Percentiles rank a stretch among this genome's conserved stretches.
Conservation (phyloP, 1,140 invertebrate genomes). For the Leucophenga varia region DNA sequence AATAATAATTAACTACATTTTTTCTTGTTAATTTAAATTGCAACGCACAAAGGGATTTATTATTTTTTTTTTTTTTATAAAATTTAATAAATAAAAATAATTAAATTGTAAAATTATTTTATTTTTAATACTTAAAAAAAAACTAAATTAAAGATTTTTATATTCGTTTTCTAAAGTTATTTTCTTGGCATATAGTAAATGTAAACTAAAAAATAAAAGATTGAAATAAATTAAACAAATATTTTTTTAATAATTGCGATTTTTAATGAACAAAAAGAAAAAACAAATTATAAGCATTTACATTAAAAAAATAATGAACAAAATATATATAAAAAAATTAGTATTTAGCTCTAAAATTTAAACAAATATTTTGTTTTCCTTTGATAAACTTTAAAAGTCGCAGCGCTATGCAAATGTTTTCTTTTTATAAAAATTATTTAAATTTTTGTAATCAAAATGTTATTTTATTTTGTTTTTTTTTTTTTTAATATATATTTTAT, state of each 20-base stretch:
- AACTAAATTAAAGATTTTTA: neutral
- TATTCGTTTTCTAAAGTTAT: neutral
- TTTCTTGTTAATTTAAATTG: too few species aligned
- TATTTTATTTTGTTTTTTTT: neutral
- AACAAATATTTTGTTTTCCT: neutral
- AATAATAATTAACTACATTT: too few species aligned
- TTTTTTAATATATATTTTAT: neutral
- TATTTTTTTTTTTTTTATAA: too few species aligned
- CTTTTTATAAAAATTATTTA: constrained; percentile 2
- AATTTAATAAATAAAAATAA: too few species aligned
- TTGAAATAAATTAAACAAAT: neutral
- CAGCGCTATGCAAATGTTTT: too few species aligned
- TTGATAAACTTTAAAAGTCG: too few species aligned
- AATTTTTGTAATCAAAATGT: neutral
- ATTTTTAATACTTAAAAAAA: constrained; percentile 7
- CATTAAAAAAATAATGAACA: constrained; percentile 5
- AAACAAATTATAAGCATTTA: constrained; percentile 3
- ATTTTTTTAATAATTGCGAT: neutral
- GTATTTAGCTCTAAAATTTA: neutral
- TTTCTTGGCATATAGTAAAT: neutral
- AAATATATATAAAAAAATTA: neutral
- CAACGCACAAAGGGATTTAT: too few species aligned
- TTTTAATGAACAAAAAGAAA: constrained; percentile 2
- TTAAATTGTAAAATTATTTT: constrained; percentile 12
- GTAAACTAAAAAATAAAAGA: neutral